Evolutionary conservation across 1,140 invertebrate species (phyloP).

Genomic region (Drosophila arawakana): DNA sequence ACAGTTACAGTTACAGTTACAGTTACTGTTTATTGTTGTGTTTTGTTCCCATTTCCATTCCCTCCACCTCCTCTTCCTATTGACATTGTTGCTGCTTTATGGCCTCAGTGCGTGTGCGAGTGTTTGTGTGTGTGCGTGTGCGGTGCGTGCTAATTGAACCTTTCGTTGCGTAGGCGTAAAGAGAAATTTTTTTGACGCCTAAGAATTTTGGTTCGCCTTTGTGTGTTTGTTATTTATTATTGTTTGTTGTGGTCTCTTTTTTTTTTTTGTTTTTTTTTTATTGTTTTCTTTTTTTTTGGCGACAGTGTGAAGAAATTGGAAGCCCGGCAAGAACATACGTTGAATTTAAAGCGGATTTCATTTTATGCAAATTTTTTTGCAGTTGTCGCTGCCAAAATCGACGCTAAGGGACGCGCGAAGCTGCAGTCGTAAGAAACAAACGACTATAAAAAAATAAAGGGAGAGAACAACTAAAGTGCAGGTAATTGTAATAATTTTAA

Average conservation of each 20-base stretch:
- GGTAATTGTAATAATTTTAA: slow-evolving; percentile 49
- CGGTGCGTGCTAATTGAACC: slow-evolving; percentile 49
- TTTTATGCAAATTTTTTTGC: slow-evolving; percentile 74
- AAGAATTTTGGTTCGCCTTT: slow-evolving; percentile 30
- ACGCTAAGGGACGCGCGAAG: slow-evolving; percentile 9
- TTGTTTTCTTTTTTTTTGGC: slow-evolving; percentile 34
- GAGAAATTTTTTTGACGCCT: slow-evolving; percentile 34
- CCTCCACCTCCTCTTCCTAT: not conserved
- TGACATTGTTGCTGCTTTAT: slow-evolving; percentile 23
- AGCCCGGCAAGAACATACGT: slow-evolving; percentile 58
- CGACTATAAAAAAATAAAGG: not conserved
- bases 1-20: slow-evolving; percentile 3
- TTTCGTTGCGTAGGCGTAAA: slow-evolving; percentile 35
- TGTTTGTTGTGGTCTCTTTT: slow-evolving; percentile 14
- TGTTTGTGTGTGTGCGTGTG: slow-evolving; percentile 55
- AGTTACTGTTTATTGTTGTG: slow-evolving; percentile 11
- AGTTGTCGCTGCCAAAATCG: slow-evolving; percentile 9
- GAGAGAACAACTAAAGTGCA: slow-evolving; percentile 20
- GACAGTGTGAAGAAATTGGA: slow-evolving; percentile 56
- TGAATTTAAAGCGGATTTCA: slow-evolving; percentile 64
- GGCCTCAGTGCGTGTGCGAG: slow-evolving; percentile 53
- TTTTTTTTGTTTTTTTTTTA: slow-evolving; percentile 36
- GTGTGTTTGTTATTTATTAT: slow-evolving; percentile 18
- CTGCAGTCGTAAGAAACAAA: slow-evolving; percentile 8
- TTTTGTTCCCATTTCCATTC: not conserved